Evolutionary conservation across 2,113 vertebrate species (phyloP), one percentile per base, ranked within the genome.

Genomic region (Athene cunicularia): DNA sequence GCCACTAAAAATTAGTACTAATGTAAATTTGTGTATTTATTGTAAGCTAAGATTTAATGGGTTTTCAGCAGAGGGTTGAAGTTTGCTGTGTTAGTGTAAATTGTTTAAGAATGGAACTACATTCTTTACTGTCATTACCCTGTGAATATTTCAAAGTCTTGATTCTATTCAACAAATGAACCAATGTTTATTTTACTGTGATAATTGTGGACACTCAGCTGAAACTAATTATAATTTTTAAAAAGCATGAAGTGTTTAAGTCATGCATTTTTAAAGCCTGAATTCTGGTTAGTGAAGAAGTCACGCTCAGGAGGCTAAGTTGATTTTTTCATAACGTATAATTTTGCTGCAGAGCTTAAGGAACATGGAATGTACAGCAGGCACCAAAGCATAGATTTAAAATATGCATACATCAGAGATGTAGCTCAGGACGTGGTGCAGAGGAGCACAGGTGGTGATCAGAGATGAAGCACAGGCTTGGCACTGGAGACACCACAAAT

Each of bases 111-210:
- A 71, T 47, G 27, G 9, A 64, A 76, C 5, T 45, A 32, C 49
- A 4, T 64, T 16, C 2, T 86, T 90, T 53, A 56, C 5, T 84
- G 37, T 66, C 0, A 2, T 33, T 64, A 22, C 13, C 5, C 12
- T 80, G 32, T 35, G n/a, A 86, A 28, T 70, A 86, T 32, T 53
- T 71, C 2, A 73, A 41, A 76, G 76, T 62, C 13, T 91, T 52
- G 5, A 37, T 60, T 88, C 20, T 92, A 22, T 74, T 77, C n/a
- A 47, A 43, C 9, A 50, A 92, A 81, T 28, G 15, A 90, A 55
- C 9, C 80, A 67, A 68, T 63, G 8, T 63, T 96, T 97, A 74
- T 95, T 94, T 90, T 90, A 49, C 24, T 96, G 70, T 26, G n/a
- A 70, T 80, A 84, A 91, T 67, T 27, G 8, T 41, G 37, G 52